phyloP scores from a whole-genome alignment of 2,113 vertebrate species.

The Cricetomys ansorgei region DNA sequence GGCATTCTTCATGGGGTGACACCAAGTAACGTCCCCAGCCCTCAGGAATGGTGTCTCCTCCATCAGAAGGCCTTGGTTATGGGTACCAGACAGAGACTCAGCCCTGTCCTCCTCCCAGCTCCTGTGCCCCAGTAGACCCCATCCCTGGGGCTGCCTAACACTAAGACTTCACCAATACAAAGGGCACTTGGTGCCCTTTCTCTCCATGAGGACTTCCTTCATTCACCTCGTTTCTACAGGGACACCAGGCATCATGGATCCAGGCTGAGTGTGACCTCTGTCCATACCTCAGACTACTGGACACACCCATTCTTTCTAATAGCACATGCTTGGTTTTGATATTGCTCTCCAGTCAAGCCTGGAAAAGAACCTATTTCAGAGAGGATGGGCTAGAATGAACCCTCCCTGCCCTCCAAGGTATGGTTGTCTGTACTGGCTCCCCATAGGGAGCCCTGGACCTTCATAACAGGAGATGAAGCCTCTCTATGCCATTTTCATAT shows the following conservation, averaged over 20 bases:
- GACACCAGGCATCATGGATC: slow-evolving; percentile 62
- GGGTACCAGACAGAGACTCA: background rate
- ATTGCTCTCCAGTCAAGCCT: background rate
- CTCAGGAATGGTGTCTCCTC: background rate
- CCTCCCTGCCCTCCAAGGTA: background rate
- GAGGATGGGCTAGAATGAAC: background rate
- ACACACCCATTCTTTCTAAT: slow-evolving; percentile 64
- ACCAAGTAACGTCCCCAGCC: background rate
- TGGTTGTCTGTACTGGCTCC: background rate
- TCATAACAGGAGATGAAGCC: no score
- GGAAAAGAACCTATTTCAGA: background rate
- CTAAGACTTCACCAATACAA: background rate
- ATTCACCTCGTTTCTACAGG: slow-evolving; percentile 60
- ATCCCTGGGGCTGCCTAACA: background rate
- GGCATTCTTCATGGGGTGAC: background rate
- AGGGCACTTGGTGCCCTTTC: background rate
- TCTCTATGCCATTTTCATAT: no score
- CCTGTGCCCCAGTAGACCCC: background rate
- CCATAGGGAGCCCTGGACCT: background rate
- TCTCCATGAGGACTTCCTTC: slow-evolving; percentile 56
- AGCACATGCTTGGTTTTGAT: background rate
- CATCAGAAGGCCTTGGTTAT: background rate
- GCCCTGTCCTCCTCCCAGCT: background rate
- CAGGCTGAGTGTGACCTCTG: slow-evolving; percentile 54
- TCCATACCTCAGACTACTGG: background rate